phyloP scores from a whole-genome alignment of 2,797 vertebrate genomes.

The Hippopotamyrus pictus region DNA sequence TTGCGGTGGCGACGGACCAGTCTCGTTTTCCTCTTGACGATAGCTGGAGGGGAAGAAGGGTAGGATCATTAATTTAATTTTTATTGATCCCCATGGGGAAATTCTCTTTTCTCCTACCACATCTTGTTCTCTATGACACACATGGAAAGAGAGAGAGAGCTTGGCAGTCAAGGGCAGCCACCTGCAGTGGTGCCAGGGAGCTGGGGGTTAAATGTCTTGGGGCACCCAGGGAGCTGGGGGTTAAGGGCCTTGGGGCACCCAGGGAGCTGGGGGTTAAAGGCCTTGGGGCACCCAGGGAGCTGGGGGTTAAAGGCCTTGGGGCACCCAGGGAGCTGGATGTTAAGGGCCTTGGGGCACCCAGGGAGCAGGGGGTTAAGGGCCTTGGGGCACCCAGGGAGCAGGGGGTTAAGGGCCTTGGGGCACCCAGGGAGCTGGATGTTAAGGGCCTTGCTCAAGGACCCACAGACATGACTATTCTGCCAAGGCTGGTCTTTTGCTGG shows the following conservation, averaged over 20 bases:
- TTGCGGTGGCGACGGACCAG: conserved; percentile 27
- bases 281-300: too few relatives aligned
- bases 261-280: background rate
- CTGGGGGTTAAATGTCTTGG: too few relatives aligned
- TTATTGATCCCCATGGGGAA: background rate
- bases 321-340: too few relatives aligned
- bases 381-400: too few relatives aligned
- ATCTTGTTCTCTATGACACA: background rate
- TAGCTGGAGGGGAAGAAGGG: background rate
- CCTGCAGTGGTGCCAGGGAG: background rate
- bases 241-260: too few relatives aligned
- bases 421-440: too few relatives aligned
- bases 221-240: too few relatives aligned
- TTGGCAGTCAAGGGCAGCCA: background rate
- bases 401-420: too few relatives aligned
- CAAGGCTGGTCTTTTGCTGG: background rate
- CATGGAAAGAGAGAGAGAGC: background rate
- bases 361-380: too few relatives aligned
- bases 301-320: too few relatives aligned
- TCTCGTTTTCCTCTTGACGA: conserved; percentile 26
- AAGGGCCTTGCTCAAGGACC: background rate
- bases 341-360: too few relatives aligned
- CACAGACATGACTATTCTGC: background rate
- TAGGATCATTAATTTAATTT: background rate
- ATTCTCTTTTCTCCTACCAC: background rate